Evolutionary conservation across 2,888 invertebrate species (phyloP), one percentile per base, ranked within the genome.

Genomic region (Agriopis aurantiaria): DNA sequence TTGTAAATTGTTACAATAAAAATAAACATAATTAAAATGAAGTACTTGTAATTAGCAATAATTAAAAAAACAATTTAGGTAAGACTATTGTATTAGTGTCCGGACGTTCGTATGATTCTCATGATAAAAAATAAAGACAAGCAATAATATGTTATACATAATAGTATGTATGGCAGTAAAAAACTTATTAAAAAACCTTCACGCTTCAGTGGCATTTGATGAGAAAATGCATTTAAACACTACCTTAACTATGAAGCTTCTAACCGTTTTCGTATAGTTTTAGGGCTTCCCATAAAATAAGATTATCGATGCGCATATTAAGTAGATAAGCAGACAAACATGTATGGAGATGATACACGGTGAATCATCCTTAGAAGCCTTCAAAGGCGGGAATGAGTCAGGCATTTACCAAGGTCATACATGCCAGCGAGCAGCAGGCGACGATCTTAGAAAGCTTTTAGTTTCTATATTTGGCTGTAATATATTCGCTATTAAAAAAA

Each of bases 1-100:
- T 69, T 55, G 53, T 56, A 65, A 53, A 45, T 40, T 65, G 68
- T 66, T 69, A 55, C 69, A 69, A 48, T 73, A 59, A 69, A 64
- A 55, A 59, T 65, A 58, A 8, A 14, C 17, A n/a, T 51, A 43
- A 61, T 23, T 61, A 17, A 52, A 51, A 43, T 48, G 14, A 8
- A 12, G 23, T 6, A 52, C 11, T 52, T 52, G 46, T 58, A 46
- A 58, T 58, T 58, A 46, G 23, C 46, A 12, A 55, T 12, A 7
- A 57, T 40, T 23, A 23, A 45, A 14, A 58, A 58, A 58, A 58
- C 23, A 58, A 58, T 33, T 12, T 8, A 9, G 4, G 14, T 7
- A 45, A 57, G 17, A 33, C 46, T 57, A 17, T 56, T 56, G 17
- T 4, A 57, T 10, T 43, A 10, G 8, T 6, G 17, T 6, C 17